A percentile compares a stretch with the other conserved stretches of the same genome.
phyloP scores from a whole-genome alignment of 2,113 vertebrate genomes.

The Acanthochromis polyacanthus region DNA sequence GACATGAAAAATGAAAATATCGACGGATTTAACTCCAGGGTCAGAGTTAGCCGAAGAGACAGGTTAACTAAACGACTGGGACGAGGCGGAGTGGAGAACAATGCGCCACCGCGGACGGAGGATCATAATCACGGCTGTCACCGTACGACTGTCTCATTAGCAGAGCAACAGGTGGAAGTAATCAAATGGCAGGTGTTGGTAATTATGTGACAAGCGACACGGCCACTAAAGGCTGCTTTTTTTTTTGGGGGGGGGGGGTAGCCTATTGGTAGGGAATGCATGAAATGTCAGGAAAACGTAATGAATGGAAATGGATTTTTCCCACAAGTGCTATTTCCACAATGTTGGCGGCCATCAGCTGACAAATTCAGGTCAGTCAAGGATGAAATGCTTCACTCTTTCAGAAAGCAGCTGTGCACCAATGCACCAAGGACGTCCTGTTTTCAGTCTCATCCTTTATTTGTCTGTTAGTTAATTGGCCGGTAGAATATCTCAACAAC shows the following conservation, averaged over 20 bases:
- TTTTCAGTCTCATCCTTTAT: background rate
- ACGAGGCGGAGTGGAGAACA: slow-evolving; percentile 17
- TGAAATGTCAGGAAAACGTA: slow-evolving; percentile 41
- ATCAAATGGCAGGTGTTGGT: slow-evolving; percentile 68
- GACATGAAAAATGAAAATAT: slow-evolving; percentile 70
- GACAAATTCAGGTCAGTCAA: slow-evolving; percentile 24
- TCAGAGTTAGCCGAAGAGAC: slow-evolving; percentile 27
- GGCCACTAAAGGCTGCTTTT: slow-evolving; percentile 26
- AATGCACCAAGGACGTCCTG: background rate
- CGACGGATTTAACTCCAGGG: slow-evolving; percentile 53
- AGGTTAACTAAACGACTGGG: slow-evolving; percentile 40
- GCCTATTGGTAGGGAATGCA: slow-evolving; percentile 36
- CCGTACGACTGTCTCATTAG: slow-evolving; percentile 28
- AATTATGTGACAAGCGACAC: slow-evolving; percentile 50
- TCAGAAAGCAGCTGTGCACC: background rate
- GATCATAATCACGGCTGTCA: slow-evolving; percentile 42
- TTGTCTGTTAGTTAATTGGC: background rate
- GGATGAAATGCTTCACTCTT: slow-evolving; percentile 10
- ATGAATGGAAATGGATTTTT: slow-evolving; percentile 21
- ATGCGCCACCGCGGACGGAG: background rate
- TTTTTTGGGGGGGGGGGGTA: background rate
- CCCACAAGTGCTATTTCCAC: slow-evolving; percentile 27
- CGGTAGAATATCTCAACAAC: no score
- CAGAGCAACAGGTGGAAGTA: slow-evolving; percentile 60
- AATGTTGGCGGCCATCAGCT: background rate